Evolutionary conservation across 2,888 invertebrate species (phyloP).

Genomic region (Venustoraphidia nigricollis): DNA sequence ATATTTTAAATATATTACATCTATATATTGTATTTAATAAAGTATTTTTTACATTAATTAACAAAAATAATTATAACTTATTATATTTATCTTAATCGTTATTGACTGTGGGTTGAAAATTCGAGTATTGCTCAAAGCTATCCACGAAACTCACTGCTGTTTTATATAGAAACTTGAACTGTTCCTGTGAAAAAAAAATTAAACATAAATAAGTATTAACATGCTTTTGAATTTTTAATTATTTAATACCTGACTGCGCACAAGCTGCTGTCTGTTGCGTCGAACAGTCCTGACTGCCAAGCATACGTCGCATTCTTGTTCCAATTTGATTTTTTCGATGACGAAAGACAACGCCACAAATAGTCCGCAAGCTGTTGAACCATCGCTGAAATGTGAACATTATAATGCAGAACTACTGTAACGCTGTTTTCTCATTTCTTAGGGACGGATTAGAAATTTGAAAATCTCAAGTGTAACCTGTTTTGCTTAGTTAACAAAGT

Average conservation of each 20-base stretch:
- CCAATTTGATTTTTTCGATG: conserved; percentile 31
- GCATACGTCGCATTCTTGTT: conserved; percentile 33
- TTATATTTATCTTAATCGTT: too few relatives aligned
- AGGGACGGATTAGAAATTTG: too few relatives aligned
- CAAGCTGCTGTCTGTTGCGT: conserved; percentile 27
- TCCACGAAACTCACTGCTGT: conserved; percentile 21
- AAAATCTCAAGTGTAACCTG: not conserved
- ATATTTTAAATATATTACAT: too few relatives aligned
- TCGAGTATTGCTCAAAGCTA: conserved; percentile 23
- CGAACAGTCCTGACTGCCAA: conserved; percentile 29
- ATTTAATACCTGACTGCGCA: conserved; percentile 21
- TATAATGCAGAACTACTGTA: too few relatives aligned
- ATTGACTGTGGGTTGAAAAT: conserved; percentile 14
- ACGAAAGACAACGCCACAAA: conserved; percentile 29
- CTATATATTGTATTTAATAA: too few relatives aligned
- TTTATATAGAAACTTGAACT: conserved; percentile 25
- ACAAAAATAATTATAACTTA: too few relatives aligned
- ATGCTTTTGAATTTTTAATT: not conserved
- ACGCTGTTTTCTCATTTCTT: too few relatives aligned
- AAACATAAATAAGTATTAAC: conserved; percentile 2
- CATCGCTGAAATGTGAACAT: conserved; percentile 24
- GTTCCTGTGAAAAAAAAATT: conserved; percentile 17
- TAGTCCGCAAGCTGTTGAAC: conserved; percentile 29
- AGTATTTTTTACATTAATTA: too few relatives aligned
- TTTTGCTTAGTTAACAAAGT: not conserved